A percentile compares a stretch with the other conserved stretches of the same genome.
phyloP scores from a whole-genome alignment of 2,888 invertebrate species.

The Gymnocheta viridis region DNA sequence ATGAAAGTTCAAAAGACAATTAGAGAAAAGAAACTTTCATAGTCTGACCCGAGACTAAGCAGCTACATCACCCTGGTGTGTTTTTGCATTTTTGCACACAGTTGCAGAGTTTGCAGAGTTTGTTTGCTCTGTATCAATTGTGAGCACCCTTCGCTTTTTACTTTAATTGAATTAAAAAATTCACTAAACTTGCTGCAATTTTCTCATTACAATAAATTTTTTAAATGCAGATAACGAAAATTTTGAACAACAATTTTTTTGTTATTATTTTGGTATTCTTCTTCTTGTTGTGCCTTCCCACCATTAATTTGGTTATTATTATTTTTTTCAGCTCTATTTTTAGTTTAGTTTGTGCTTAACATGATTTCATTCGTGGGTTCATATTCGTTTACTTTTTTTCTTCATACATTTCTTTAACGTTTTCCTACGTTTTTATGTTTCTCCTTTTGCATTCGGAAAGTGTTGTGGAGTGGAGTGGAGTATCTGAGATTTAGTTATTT shows the following conservation, averaged over 20 bases:
- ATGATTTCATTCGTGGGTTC: constrained; percentile 63
- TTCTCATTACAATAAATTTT: too few species aligned
- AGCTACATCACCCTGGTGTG: too few species aligned
- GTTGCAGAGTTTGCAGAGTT: too few species aligned
- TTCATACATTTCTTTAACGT: background rate
- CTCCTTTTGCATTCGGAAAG: background rate
- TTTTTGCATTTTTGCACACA: too few species aligned
- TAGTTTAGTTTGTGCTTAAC: constrained; percentile 65
- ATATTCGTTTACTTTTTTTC: constrained; percentile 53
- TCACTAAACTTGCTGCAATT: too few species aligned
- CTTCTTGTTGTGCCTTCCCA: background rate
- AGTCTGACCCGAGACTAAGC: too few species aligned
- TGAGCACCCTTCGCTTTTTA: too few species aligned
- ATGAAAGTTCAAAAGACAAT: too few species aligned
- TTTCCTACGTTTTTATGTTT: constrained; percentile 23
- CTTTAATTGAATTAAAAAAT: too few species aligned
- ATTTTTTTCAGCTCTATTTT: constrained; percentile 50
- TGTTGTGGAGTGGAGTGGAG: background rate
- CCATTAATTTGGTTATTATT: constrained; percentile 1
- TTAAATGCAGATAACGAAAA: background rate
- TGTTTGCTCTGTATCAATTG: too few species aligned
- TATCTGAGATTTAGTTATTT: constrained; percentile 44
- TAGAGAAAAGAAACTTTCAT: too few species aligned
- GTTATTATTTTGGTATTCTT: background rate
- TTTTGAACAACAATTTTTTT: background rate